Base-by-base conservation (phyloP, 2,797 vertebrate species). In the Oryzias dopingdopingensis region DNA sequence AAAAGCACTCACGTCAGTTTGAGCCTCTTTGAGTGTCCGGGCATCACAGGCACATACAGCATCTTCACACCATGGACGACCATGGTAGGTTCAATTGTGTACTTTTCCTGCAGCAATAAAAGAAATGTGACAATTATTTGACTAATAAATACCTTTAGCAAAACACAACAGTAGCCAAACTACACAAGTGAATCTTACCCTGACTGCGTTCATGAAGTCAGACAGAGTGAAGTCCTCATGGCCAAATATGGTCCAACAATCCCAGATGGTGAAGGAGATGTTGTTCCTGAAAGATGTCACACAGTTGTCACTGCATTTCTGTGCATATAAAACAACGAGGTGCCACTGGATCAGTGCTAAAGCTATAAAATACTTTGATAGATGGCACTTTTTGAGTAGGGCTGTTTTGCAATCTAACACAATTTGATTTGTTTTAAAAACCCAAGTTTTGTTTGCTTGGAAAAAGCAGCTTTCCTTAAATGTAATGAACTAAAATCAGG, bases 11-110 rank as follows among this genome's bases (percentile, higher is more conserved):
- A 97, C 96, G 97, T 98, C 76, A 97, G 84, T 73, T 99, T 99
- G 46, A 99, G 88, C 85, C 96, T 93, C 90, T 99, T 99, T 51
- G 92, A 94, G 61, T 99, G 97, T 68, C 97, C 97, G 3, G 97
- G 97, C 95, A 99, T 97, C 79, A 98, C 91, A 54, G 97, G 97
- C 72, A 99, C 96, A 70, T 98, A 99, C 1, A 99, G 92, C 97
- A 99, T 99, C 89, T 98, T 99, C 65, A 99, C 97, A 62, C 97
- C 97, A 40, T 99, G 94, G n/a, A 99, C 95, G n/a, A 99, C 97
- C 96, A 99, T 99, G 1, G 93, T 96, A 58, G 97, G 97, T 80
- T 99, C 96, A 77, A 99, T 93, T 61, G 94, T 95, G 0, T 99
- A 99, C 68, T 97, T 95, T 62, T 97, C 97, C 97, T 99, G 70